phyloP scores from a whole-genome alignment of 2,113 vertebrate genomes.

The Chamaea fasciata region DNA sequence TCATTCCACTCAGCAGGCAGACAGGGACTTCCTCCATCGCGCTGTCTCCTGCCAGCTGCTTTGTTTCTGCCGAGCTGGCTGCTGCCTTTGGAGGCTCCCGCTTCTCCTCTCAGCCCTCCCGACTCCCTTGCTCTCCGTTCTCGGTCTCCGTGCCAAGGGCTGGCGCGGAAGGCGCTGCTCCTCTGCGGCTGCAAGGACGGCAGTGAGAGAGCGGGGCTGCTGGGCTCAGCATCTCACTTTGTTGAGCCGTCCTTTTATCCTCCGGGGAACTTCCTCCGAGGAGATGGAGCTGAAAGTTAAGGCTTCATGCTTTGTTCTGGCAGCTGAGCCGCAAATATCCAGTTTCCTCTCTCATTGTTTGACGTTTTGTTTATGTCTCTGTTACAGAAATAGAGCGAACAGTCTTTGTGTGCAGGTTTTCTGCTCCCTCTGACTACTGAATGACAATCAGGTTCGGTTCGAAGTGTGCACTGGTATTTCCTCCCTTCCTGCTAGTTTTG shows the following conservation, averaged over 20 bases:
- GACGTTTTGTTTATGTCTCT: slow-evolving; percentile 47
- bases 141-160: slow-evolving; percentile 30
- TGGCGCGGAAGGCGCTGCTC: slow-evolving; percentile 40
- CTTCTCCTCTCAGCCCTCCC: slow-evolving; percentile 23
- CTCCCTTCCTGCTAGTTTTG: not conserved
- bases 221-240: slow-evolving; percentile 61
- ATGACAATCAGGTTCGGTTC: slow-evolving; percentile 10
- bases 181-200: slow-evolving; percentile 37
- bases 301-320: slow-evolving; percentile 57
- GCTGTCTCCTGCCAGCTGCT: slow-evolving; percentile 48
- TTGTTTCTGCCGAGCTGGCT: slow-evolving; percentile 30
- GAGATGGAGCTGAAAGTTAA: slow-evolving; percentile 61
- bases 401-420: slow-evolving; percentile 41
- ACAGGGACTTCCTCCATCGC: not conserved
- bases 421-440: slow-evolving; percentile 5
- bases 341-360: slow-evolving; percentile 52
- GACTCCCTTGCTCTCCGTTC: not conserved
- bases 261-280: slow-evolving; percentile 62
- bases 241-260: slow-evolving; percentile 63
- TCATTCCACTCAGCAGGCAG: not conserved
- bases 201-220: slow-evolving; percentile 61
- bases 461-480: slow-evolving; percentile 1
- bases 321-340: not conserved
- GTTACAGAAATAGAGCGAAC: slow-evolving; percentile 13
- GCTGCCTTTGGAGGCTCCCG: slow-evolving; percentile 49